A percentile compares a stretch with the other conserved stretches of the same genome.
These are phyloP conservation scores for Platycnemis pennipes DNA, from an alignment of 2,888 invertebrate genomes.

Conservation along the genomic window DNA sequence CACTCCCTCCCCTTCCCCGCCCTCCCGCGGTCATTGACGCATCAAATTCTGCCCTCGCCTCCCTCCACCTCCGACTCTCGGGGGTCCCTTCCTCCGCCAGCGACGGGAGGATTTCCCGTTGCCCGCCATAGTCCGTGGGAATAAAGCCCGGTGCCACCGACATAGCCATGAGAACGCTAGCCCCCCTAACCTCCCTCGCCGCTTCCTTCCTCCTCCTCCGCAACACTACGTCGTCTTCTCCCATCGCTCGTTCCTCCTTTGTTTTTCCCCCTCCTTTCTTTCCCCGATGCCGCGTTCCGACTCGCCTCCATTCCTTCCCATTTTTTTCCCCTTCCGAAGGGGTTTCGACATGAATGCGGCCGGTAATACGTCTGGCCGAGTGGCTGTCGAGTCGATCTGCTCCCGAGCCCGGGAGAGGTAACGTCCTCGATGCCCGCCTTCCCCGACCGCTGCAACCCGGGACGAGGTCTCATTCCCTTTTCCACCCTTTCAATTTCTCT, in stretches of 20 bases:
- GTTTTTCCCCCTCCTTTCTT: neutral
- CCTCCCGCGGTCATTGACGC: slow-evolving; percentile 8
- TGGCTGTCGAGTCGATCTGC: slow-evolving; percentile 9
- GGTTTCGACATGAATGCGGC: slow-evolving; percentile 1
- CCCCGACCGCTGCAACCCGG: too few relatives aligned
- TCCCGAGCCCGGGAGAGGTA: neutral
- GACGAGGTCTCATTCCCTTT: neutral
- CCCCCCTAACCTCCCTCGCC: neutral
- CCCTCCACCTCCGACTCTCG: neutral
- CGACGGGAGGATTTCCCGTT: slow-evolving; percentile 54
- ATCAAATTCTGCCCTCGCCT: neutral
- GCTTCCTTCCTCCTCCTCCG: neutral
- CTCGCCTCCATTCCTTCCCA: neutral
- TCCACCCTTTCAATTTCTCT: neutral
- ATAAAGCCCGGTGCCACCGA: slow-evolving; percentile 36
- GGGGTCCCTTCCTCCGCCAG: slow-evolving; percentile 6
- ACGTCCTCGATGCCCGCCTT: neutral
- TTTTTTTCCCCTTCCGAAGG: neutral
- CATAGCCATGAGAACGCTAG: slow-evolving; percentile 48
- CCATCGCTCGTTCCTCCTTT: neutral
- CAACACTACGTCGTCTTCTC: neutral
- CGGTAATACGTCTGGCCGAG: neutral
- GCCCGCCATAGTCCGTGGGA: slow-evolving; percentile 65
- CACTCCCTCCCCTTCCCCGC: neutral
- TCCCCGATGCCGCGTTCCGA: neutral